A percentile compares a stretch with the other conserved stretches of the same genome.
Conservation (phyloP, 2,113 vertebrate species). For the Nansenia antarctica region DNA sequence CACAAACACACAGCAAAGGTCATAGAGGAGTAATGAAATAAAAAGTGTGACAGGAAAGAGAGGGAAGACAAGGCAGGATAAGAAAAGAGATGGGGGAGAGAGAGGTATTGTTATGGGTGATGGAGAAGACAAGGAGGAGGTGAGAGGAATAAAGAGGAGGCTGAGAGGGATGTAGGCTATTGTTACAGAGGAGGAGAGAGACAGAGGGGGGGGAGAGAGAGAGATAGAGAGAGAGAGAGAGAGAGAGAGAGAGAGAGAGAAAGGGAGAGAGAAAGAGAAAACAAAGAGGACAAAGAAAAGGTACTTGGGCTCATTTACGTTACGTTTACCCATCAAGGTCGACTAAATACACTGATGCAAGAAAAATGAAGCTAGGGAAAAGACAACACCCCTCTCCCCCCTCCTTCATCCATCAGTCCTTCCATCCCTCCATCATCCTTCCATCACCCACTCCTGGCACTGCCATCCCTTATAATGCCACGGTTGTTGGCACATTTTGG, state of each 20-base stretch:
- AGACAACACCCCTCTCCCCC: not conserved
- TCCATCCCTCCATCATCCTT: conserved; percentile 10
- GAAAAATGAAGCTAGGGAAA: not conserved
- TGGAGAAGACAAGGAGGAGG: not conserved
- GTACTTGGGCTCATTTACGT: not conserved
- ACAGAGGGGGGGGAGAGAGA: conserved; percentile 1
- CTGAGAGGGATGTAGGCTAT: not conserved
- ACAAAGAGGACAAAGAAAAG: not conserved
- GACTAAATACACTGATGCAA: conserved; percentile 1
- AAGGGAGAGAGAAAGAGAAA: conserved; percentile 2
- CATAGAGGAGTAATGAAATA: conserved; percentile 13
- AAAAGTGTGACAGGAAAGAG: not conserved
- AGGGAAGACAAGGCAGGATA: not conserved
- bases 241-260: not conserved
- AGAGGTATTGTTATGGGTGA: not conserved
- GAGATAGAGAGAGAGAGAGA: conserved; percentile 4
- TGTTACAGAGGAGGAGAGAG: not conserved
- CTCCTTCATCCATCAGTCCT: not conserved
- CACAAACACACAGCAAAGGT: conserved; percentile 21
- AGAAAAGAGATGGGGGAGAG: not conserved
- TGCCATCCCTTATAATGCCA: conserved; percentile 15
- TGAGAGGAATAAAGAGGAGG: not conserved
- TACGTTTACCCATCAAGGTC: conserved; percentile 33
- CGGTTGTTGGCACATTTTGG: conserved; percentile 35
- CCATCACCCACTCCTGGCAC: not conserved